Conservation (phyloP, 1,140 invertebrate genomes). For the Pentalonia nigronervosa region DNA sequence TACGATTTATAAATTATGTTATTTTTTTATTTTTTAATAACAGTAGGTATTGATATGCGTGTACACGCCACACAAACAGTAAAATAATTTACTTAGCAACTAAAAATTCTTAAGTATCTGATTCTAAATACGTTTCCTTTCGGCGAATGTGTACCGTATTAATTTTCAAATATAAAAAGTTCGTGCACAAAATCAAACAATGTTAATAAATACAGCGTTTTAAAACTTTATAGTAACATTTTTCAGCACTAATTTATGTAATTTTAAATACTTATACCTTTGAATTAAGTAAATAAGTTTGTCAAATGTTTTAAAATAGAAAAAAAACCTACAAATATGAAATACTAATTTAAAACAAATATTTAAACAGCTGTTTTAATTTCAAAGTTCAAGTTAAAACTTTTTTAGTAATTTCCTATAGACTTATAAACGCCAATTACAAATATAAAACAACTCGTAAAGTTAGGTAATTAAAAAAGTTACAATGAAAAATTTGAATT, state of each 20-base stretch:
- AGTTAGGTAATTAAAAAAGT: constrained; percentile 18
- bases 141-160: background rate
- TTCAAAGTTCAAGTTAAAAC: background rate
- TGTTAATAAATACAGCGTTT: background rate
- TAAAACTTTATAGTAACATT: background rate
- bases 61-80: no score
- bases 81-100: background rate
- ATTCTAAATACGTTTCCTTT: no score
- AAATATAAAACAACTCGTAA: background rate
- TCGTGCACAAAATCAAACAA: background rate
- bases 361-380: constrained; percentile 9
- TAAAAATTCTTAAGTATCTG: background rate
- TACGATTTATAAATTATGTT: background rate
- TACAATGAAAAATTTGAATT: constrained; percentile 1
- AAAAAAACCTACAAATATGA: background rate
- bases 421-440: constrained; percentile 3
- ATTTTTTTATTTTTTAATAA: background rate
- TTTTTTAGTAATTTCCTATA: constrained; percentile 13
- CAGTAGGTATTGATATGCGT: background rate
- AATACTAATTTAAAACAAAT: constrained; percentile 3
- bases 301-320: background rate
- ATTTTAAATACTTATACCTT: background rate
- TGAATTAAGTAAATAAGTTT: constrained; percentile 7
- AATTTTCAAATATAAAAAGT: background rate
- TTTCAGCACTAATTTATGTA: background rate